Evolutionary conservation across 37 sponge, comb jelly and placozoan genomes (phyloP).

Genomic region (Oopsacas minuta): DNA sequence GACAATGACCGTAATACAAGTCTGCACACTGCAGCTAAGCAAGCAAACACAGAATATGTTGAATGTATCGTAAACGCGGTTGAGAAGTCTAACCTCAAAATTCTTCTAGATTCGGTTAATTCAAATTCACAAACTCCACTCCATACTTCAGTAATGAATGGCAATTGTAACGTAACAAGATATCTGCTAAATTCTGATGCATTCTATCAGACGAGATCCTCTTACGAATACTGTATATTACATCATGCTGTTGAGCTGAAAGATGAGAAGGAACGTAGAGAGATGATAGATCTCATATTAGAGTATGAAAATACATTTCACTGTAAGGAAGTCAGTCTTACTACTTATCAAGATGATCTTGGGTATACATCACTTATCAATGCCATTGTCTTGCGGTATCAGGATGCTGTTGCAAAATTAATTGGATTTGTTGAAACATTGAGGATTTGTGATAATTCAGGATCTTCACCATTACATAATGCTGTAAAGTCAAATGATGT

Average conservation of each 20-base stretch:
- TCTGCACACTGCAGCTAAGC: neutral
- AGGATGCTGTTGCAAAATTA: neutral
- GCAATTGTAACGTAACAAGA: neutral
- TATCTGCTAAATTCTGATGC: neutral
- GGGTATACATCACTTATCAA: neutral
- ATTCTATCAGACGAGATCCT: neutral
- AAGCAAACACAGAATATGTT: neutral
- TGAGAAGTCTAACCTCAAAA: neutral
- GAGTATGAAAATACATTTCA: neutral
- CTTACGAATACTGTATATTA: neutral
- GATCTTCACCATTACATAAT: neutral
- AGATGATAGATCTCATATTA: neutral
- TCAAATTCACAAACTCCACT: neutral
- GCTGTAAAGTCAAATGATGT: neutral
- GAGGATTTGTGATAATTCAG: neutral
- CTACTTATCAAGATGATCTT: neutral
- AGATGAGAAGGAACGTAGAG: neutral
- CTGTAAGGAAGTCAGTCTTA: neutral
- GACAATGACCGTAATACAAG: neutral
- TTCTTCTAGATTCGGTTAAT: neutral
- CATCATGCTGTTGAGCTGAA: neutral
- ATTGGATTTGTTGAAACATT: neutral
- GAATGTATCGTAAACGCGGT: neutral
- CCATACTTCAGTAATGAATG: neutral
- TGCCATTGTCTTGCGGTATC: neutral